Conservation (phyloP, 23 tunicate genomes). For the Botrylloides violaceus region DNA sequence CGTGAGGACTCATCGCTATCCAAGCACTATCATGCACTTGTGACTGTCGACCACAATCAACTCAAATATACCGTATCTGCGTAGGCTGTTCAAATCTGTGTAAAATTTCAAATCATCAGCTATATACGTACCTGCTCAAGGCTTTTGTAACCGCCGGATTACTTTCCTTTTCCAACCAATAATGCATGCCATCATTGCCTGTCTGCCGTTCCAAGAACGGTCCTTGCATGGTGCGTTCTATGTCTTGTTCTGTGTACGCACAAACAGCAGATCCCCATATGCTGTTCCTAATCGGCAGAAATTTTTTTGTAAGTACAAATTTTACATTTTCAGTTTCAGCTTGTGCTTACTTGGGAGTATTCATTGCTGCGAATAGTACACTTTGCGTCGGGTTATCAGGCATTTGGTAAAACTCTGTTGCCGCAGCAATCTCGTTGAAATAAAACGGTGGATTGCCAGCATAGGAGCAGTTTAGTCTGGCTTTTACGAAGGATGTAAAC, state of each 20-base stretch:
- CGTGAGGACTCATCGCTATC: no score
- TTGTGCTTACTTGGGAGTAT: conserved; percentile 45
- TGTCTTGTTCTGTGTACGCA: conserved; percentile 40
- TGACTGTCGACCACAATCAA: neutral
- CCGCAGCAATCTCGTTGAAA: conserved; percentile 54
- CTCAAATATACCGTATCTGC: neutral
- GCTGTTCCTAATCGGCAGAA: conserved; percentile 32
- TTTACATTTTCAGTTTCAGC: neutral
- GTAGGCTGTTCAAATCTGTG: neutral
- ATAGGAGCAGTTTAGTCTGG: conserved; percentile 54
- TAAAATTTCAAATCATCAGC: neutral
- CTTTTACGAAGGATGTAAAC: conserved; percentile 64
- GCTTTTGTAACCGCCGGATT: conserved; percentile 3
- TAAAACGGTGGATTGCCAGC: conserved; percentile 82
- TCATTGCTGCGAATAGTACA: conserved; percentile 52
- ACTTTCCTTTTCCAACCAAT: conserved; percentile 19
- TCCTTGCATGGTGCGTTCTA: conserved; percentile 38
- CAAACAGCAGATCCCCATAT: conserved; percentile 71
- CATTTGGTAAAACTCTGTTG: conserved; percentile 31
- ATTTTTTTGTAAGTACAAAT: no score
- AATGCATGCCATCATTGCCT: neutral
- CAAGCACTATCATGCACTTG: neutral
- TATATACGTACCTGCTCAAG: conserved; percentile 9
- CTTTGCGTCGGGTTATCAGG: conserved; percentile 13
- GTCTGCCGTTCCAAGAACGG: conserved; percentile 21